Evolutionary conservation across 1,140 invertebrate genomes (phyloP).

Genomic region (Anthonomus grandis): DNA sequence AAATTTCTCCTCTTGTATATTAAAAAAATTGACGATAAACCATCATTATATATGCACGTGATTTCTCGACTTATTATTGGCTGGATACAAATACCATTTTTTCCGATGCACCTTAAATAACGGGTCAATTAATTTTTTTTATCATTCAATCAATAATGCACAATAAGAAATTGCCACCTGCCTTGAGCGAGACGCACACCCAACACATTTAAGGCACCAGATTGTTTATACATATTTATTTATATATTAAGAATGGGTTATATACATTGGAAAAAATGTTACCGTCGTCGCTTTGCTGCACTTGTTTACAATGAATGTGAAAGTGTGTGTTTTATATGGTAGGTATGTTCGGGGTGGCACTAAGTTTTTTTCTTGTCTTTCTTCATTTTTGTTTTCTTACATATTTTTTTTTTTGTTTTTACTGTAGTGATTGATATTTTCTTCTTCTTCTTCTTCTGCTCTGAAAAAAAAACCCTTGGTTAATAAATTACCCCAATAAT

Average conservation of each 20-base stretch:
- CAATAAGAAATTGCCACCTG: conserved; percentile 26
- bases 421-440: conserved; percentile 17
- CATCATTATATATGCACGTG: conserved; percentile 40
- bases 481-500: too few relatives aligned
- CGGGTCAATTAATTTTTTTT: conserved; percentile 34
- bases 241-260: conserved; percentile 24
- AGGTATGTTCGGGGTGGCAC: conserved; percentile 41
- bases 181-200: conserved; percentile 21
- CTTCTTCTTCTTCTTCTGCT: conserved; percentile 1
- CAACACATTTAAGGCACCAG: conserved; percentile 23
- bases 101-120: conserved; percentile 44
- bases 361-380: conserved; percentile 38
- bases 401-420: too few relatives aligned
- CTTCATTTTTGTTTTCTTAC: too few relatives aligned
- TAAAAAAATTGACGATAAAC: conserved; percentile 48
- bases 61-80: conserved; percentile 36
- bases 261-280: conserved; percentile 48
- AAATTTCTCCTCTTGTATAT: conserved; percentile 42
- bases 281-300: too few relatives aligned
- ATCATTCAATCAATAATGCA: conserved; percentile 16
- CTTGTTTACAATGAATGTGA: too few relatives aligned
- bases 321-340: conserved; percentile 13
- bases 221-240: conserved; percentile 20
- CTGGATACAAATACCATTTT: conserved; percentile 45
- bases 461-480: conserved; percentile 29